phyloP scores from a whole-genome alignment of 2,797 vertebrate species.

The Microtus obscurus region DNA sequence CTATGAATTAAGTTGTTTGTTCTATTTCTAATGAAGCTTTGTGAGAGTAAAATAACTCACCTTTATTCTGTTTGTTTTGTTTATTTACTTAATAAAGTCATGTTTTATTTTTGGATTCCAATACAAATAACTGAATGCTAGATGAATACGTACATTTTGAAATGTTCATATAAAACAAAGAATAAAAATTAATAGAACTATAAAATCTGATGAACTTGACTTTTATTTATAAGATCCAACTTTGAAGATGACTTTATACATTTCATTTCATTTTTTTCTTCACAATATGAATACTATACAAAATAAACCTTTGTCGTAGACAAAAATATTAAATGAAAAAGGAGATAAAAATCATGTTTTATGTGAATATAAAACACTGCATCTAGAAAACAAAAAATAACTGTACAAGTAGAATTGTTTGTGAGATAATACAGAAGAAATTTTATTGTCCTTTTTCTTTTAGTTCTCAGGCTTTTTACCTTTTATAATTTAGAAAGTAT shows the following conservation, averaged over 20 bases:
- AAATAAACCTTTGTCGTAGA: background rate
- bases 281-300: background rate
- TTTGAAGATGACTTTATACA: background rate
- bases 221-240: background rate
- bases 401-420: background rate
- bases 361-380: background rate
- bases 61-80: background rate
- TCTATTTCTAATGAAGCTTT: background rate
- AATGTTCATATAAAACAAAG: background rate
- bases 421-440: background rate
- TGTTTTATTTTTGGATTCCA: background rate
- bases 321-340: background rate
- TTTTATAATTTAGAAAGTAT: constrained; percentile 21
- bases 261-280: background rate
- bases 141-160: background rate
- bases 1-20: background rate
- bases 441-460: constrained; percentile 33
- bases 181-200: background rate
- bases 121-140: background rate
- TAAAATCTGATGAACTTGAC: background rate
- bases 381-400: background rate
- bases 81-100: background rate
- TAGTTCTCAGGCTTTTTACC: constrained; percentile 10
- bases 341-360: background rate
- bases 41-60: too few species aligned